Conservation (phyloP, 1,140 invertebrate species). For the Ditylenchus dipsaci region DNA sequence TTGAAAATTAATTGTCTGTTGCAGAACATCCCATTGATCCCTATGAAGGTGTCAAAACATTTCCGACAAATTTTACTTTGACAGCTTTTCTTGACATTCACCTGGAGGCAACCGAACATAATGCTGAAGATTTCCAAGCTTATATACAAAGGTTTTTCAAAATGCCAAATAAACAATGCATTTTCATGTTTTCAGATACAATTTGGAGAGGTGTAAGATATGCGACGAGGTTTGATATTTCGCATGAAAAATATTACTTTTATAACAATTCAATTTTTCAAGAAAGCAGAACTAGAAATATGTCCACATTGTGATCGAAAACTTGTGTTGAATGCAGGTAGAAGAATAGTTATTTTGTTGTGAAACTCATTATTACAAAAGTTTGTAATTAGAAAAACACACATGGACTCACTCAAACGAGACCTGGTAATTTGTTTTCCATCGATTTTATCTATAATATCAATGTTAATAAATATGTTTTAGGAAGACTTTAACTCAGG, state of each 20-base stretch:
- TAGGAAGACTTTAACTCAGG: conserved; percentile 70
- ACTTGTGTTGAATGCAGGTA: conserved; percentile 58
- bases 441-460: not conserved
- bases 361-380: too few species aligned
- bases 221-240: conserved; percentile 70
- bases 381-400: conserved; percentile 64
- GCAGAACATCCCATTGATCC: conserved; percentile 61
- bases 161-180: not conserved
- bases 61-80: conserved; percentile 90
- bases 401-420: conserved; percentile 86
- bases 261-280: too few species aligned
- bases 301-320: conserved; percentile 91
- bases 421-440: conserved; percentile 61
- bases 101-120: conserved; percentile 83
- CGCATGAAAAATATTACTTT: too few species aligned
- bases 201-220: conserved; percentile 56
- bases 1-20: too few species aligned
- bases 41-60: conserved; percentile 87
- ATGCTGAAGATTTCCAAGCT: conserved; percentile 65
- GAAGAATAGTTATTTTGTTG: too few species aligned
- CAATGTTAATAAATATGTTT: conserved; percentile 61
- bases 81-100: conserved; percentile 89
- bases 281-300: conserved; percentile 78
- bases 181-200: conserved; percentile 44
- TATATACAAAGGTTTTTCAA: conserved; percentile 50